Evolutionary conservation across 1,140 invertebrate species (phyloP).

Genomic region (Stegodyphus dumicola): DNA sequence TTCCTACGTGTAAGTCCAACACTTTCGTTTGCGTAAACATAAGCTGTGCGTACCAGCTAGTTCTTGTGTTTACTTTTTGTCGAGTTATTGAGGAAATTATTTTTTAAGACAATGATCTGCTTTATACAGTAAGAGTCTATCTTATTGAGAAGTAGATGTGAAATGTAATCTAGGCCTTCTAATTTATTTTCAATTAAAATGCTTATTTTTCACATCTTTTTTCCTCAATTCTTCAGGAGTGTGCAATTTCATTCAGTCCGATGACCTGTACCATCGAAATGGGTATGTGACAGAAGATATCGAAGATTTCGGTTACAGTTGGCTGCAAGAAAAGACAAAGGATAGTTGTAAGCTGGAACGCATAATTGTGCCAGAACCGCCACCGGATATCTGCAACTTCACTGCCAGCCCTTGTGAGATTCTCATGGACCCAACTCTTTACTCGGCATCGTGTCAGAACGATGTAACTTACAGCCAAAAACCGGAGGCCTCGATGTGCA

Average conservation of each 20-base stretch:
- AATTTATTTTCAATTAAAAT: too few species aligned
- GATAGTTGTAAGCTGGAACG: slow-evolving; percentile 62
- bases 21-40: too few species aligned
- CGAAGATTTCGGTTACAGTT: slow-evolving; percentile 74
- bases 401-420: slow-evolving; percentile 48
- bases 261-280: slow-evolving; percentile 74
- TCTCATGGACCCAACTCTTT: slow-evolving; percentile 75
- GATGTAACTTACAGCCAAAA: slow-evolving; percentile 74
- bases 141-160: too few species aligned
- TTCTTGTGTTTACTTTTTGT: too few species aligned
- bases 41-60: too few species aligned
- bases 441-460: slow-evolving; percentile 77
- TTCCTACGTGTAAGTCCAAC: too few species aligned
- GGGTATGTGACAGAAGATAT: slow-evolving; percentile 69
- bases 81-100: too few species aligned
- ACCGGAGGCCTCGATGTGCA: slow-evolving; percentile 71
- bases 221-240: slow-evolving; percentile 64
- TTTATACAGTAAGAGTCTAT: too few species aligned
- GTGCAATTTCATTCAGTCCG: slow-evolving; percentile 77
- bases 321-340: slow-evolving; percentile 66
- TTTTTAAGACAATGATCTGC: too few species aligned
- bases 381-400: slow-evolving; percentile 66
- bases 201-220: too few species aligned
- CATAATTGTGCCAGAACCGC: slow-evolving; percentile 62
- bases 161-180: too few species aligned